These are phyloP conservation scores for Cygnus buccinator DNA, from an alignment of 2,113 vertebrate genomes.

Conservation along the genomic window DNA sequence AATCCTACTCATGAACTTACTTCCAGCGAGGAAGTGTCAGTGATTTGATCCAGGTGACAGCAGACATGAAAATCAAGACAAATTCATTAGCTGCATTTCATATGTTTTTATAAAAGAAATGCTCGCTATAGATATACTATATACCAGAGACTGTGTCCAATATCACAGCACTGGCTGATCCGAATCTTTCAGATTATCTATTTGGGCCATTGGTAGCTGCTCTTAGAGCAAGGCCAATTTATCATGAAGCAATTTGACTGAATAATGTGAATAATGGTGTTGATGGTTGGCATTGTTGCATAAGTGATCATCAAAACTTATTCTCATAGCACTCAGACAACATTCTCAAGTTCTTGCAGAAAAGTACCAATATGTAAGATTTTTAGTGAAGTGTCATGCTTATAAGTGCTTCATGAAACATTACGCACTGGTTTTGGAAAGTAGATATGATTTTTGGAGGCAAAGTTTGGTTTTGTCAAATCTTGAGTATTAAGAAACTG, in stretches of 20 bases:
- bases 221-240: not conserved
- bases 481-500: not conserved
- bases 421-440: not conserved
- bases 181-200: not conserved
- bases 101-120: not conserved
- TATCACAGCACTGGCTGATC: not conserved
- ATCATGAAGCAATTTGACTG: not conserved
- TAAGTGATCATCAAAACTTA: not conserved
- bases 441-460: not conserved
- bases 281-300: not conserved
- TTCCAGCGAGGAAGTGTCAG: not conserved
- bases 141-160: not conserved
- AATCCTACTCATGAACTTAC: not conserved
- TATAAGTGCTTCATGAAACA: not conserved
- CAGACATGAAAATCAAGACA: not conserved
- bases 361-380: not conserved
- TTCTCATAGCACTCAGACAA: not conserved
- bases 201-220: not conserved
- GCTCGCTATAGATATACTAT: not conserved
- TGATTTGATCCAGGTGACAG: not conserved
- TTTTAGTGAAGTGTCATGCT: not conserved
- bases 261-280: accelerated
- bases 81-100: not conserved
- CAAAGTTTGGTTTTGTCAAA: not conserved
- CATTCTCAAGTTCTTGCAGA: not conserved